Evolutionary conservation across 2,797 vertebrate species (phyloP).

Genomic region (Sebastes iracundus): DNA sequence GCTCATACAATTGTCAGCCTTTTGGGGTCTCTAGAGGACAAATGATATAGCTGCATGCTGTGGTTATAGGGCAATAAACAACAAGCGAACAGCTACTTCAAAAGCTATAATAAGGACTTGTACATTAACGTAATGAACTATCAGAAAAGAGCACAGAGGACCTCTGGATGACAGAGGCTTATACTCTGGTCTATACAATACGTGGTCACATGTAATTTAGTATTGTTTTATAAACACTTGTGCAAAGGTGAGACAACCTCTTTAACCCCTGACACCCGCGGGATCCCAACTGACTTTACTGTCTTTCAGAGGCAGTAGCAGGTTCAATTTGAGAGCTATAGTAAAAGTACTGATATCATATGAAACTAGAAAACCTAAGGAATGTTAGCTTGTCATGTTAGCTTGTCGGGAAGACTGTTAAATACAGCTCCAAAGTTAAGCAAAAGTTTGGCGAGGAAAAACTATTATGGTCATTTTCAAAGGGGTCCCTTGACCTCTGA

Average conservation of each 20-base stretch:
- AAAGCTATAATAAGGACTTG: neutral
- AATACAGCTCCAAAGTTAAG: too few relatives aligned
- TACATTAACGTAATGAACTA: neutral
- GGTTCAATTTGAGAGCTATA: too few relatives aligned
- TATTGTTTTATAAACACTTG: neutral
- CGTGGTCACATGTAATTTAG: neutral
- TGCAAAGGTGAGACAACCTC: neutral
- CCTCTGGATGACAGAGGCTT: neutral
- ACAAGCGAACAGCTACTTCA: neutral
- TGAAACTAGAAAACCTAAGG: too few relatives aligned
- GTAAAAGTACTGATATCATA: too few relatives aligned
- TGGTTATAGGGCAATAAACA: neutral
- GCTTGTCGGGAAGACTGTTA: too few relatives aligned
- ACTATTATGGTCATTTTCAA: too few relatives aligned
- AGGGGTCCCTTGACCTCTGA: too few relatives aligned
- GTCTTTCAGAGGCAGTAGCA: too few relatives aligned
- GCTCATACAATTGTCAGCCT: neutral
- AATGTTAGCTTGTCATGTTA: too few relatives aligned
- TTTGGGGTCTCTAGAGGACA: neutral
- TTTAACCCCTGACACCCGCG: neutral
- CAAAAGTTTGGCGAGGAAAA: too few relatives aligned
- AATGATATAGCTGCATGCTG: constrained; percentile 5
- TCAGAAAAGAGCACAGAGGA: neutral
- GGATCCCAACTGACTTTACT: too few relatives aligned
- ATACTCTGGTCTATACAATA: neutral